These are phyloP conservation scores for Natator depressus DNA, from an alignment of 2,113 vertebrate species.

Conservation along the genomic window DNA sequence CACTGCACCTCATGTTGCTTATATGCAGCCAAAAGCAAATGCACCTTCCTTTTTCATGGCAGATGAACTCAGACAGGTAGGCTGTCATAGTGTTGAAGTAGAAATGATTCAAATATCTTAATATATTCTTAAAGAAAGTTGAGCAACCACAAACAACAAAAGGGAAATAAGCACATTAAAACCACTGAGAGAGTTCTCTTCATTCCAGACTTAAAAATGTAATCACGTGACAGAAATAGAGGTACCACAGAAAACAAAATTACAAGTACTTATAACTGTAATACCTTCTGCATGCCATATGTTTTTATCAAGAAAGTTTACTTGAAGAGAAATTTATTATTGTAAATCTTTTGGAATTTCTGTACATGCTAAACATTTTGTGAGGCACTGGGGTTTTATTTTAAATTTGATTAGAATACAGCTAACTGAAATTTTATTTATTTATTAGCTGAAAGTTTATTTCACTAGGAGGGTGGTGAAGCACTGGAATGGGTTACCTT, in stretches of 20 bases:
- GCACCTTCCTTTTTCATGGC: conserved; percentile 99
- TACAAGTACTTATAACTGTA: neutral
- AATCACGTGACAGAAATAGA: neutral
- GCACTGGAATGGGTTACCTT: no score
- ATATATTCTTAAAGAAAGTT: neutral
- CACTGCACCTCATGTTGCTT: conserved; percentile 96
- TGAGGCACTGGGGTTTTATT: neutral
- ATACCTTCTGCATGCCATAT: neutral
- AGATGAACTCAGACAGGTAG: conserved; percentile 97
- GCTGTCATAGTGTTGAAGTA: neutral
- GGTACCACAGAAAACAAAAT: neutral
- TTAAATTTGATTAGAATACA: neutral
- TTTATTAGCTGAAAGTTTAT: no score
- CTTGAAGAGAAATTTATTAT: neutral
- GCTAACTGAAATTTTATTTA: neutral
- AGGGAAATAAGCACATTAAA: neutral
- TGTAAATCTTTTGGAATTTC: neutral
- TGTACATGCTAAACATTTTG: neutral
- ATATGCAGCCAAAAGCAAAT: conserved; percentile 99
- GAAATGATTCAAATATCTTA: neutral
- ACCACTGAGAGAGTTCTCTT: neutral
- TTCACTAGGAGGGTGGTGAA: no score
- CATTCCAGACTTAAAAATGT: neutral
- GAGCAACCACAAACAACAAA: neutral
- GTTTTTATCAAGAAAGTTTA: neutral